phyloP scores from a whole-genome alignment of 2,113 vertebrate species.

The Martes martes region DNA sequence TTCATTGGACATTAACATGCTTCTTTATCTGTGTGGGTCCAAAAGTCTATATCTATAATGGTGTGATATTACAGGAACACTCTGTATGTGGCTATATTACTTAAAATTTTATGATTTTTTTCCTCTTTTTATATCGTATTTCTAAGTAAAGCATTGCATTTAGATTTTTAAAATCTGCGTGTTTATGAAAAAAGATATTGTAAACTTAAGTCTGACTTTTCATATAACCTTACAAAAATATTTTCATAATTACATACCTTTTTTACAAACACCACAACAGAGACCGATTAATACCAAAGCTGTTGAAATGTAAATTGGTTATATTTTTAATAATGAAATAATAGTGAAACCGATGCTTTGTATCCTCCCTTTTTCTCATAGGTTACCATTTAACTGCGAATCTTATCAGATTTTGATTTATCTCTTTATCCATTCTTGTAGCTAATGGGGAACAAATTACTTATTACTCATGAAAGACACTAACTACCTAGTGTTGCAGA shows the following conservation, averaged over 20 bases:
- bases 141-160: not conserved
- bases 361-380: constrained; percentile 58
- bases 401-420: constrained; percentile 79
- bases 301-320: constrained; percentile 67
- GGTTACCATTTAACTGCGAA: constrained; percentile 72
- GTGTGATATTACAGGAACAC: not conserved
- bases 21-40: not conserved
- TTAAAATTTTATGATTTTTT: constrained; percentile 13
- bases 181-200: constrained; percentile 32
- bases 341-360: constrained; percentile 58
- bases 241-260: constrained; percentile 50
- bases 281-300: constrained; percentile 57
- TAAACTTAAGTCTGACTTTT: constrained; percentile 51
- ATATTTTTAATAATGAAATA: constrained; percentile 69
- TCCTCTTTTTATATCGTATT: constrained; percentile 18
- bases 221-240: constrained; percentile 50
- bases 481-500: constrained; percentile 84
- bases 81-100: not conserved
- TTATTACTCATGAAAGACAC: constrained; percentile 88
- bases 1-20: not conserved
- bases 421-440: constrained; percentile 78
- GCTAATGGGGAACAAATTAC: constrained; percentile 85
- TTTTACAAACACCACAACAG: constrained; percentile 54
- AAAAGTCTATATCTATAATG: not conserved
- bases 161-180: constrained; percentile 26